Base-by-base conservation (phyloP, 2,113 vertebrate genomes). In the Thoracochromis brauschi region DNA sequence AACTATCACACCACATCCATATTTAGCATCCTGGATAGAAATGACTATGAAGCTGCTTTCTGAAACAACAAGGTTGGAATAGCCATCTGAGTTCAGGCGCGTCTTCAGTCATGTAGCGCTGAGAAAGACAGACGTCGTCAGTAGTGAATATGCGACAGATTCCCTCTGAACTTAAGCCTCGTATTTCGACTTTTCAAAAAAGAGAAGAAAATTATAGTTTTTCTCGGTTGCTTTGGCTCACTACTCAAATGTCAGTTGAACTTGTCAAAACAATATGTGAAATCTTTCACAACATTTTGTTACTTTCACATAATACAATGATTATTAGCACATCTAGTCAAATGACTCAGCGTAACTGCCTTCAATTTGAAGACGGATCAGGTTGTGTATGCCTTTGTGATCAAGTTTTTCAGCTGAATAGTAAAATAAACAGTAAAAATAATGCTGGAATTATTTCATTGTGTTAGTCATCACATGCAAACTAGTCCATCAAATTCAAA, bases 1-100 rank as follows among this genome's bases (percentile, higher is more conserved):
- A 86, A 80, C 88, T 54, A 90, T 92, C 85, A 90, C 80, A 87
- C 38, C 81, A 83, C 19, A 17, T 83, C 83, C 84, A 89, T 80
- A 85, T 85, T 88, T 85, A 92, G 80, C 80, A 68, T 65, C 81
- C 45, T 54, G 38, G 26, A 82, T 49, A 19, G 83, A 65, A 45
- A 82, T 29, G 10, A 80, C 55, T 21, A 35, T 21, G 19, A 42
- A 42, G 33, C 57, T 82, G 60, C 40, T 42, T 57, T 53, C 60
- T 82, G 9, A 33, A 84, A 65, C 57, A 47, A 26, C 10, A 2
- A 55, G 29, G 29, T 13, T 45, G 16, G 8, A 84, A 26, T 38
- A 73, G 78, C 42, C 26, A 47, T 78, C 12, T 38, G 38, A 79
- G 14, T 63, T 78, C 26, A 54, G 49, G 19, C n/a, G 5, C 57